Evolutionary conservation across 2,797 vertebrate genomes (phyloP).

Genomic region (Myotis vivesi): DNA sequence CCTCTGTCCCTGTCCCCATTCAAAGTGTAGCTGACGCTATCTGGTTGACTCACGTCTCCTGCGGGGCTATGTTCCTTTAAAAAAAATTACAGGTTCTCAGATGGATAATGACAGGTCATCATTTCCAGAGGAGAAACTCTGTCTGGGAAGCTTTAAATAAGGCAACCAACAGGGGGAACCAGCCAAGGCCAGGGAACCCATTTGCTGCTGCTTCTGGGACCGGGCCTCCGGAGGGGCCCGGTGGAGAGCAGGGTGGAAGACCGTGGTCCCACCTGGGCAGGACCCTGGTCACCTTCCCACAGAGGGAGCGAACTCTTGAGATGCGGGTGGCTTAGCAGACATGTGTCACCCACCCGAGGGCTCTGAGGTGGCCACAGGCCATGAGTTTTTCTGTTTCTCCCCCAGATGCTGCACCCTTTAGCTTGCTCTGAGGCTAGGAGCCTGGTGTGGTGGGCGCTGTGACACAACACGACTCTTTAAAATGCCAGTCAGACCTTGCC

Average conservation of each 20-base stretch:
- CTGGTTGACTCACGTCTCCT: not conserved
- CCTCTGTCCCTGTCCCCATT: not conserved
- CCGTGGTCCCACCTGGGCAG: not conserved
- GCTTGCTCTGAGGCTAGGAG: not conserved
- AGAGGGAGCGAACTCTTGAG: accelerated
- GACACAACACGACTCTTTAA: not conserved
- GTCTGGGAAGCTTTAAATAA: conserved; percentile 70
- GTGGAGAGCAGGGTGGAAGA: not conserved
- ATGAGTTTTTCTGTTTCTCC: not conserved
- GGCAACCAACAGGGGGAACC: not conserved
- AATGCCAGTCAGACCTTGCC: accelerated
- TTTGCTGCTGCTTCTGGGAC: not conserved
- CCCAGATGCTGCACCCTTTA: accelerated
- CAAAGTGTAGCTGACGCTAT: not conserved
- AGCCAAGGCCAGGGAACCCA: accelerated
- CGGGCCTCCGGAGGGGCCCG: not conserved
- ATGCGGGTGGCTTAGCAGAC: not conserved
- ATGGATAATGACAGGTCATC: conserved; percentile 75
- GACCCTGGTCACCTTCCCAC: not conserved
- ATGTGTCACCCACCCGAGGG: accelerated
- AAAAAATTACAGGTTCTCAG: conserved; percentile 75
- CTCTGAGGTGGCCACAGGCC: not conserved
- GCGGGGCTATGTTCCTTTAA: not conserved
- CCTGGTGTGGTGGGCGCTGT: not conserved
- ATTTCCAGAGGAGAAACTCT: conserved; percentile 55